phyloP scores from a whole-genome alignment of 2,113 vertebrate genomes.

The Pyrgilauda ruficollis region DNA sequence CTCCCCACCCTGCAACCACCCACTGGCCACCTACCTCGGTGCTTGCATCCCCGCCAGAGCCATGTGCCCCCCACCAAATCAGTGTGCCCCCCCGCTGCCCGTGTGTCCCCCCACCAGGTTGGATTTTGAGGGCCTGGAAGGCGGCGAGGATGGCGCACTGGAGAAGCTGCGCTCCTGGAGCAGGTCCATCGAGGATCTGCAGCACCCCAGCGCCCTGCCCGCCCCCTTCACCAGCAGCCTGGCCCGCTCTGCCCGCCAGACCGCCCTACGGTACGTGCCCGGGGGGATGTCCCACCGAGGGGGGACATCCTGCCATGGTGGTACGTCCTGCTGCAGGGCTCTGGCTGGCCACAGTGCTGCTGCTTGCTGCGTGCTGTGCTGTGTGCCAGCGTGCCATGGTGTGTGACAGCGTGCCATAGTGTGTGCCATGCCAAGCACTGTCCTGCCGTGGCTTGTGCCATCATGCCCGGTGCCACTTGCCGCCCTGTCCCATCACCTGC shows the following conservation, averaged over 20 bases:
- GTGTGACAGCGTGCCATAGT: background rate
- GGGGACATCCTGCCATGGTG: background rate
- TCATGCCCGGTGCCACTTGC: background rate
- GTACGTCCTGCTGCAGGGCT: background rate
- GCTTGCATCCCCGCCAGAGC: background rate
- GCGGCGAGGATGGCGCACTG: constrained; percentile 86
- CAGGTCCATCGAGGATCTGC: constrained; percentile 97
- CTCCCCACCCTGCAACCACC: background rate
- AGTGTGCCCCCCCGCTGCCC: background rate
- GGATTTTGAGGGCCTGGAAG: constrained; percentile 94
- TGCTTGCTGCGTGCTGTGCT: background rate
- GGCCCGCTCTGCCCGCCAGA: constrained; percentile 92
- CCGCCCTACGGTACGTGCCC: constrained; percentile 88
- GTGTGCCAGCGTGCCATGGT: background rate
- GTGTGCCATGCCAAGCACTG: background rate
- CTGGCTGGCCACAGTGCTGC: background rate
- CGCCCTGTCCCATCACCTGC: background rate
- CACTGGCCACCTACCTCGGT: background rate
- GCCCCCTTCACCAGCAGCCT: constrained; percentile 89
- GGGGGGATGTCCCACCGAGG: background rate
- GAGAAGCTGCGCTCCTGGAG: constrained; percentile 92
- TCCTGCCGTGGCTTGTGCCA: background rate
- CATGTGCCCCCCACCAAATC: background rate
- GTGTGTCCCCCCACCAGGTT: constrained; percentile 79
- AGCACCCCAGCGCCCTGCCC: constrained; percentile 81